Conservation (phyloP, 1,140 invertebrate genomes). For the Cherax destructor region DNA sequence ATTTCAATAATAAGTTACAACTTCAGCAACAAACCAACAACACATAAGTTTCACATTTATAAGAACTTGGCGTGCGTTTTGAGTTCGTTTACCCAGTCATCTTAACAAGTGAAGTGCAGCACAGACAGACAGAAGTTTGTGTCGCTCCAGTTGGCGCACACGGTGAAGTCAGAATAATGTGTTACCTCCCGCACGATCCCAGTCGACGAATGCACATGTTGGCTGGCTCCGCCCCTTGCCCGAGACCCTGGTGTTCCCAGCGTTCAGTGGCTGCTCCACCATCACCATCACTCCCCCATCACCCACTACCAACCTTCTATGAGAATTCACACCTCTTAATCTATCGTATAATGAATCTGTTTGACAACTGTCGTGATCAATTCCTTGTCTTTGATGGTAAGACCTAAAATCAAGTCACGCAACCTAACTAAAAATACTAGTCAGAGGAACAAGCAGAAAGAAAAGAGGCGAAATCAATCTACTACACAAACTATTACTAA, state of each 20-base stretch:
- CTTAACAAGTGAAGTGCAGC: not conserved
- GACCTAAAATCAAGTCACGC: constrained; percentile 5
- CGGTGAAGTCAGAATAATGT: constrained; percentile 47
- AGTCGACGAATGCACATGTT: constrained; percentile 46
- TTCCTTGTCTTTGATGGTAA: constrained; percentile 39
- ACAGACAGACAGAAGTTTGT: not conserved
- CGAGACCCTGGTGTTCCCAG: not conserved
- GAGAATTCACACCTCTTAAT: constrained; percentile 32
- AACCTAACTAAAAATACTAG: not conserved
- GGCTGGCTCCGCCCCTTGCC: constrained; percentile 38
- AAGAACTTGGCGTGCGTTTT: no score
- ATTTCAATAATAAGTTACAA: not conserved
- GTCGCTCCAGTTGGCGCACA: constrained; percentile 28
- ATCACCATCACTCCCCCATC: constrained; percentile 4
- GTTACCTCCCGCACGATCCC: not conserved
- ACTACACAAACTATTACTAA: no score
- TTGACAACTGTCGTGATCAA: constrained; percentile 22
- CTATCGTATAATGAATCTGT: constrained; percentile 30
- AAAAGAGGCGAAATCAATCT: no score
- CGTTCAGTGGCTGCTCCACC: constrained; percentile 1
- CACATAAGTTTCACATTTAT: not conserved
- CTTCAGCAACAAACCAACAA: not conserved
- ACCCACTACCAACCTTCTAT: constrained; percentile 26
- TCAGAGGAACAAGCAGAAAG: not conserved
- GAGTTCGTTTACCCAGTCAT: not conserved